Base-by-base conservation (phyloP, 2,797 vertebrate genomes). In the Lacerta agilis region DNA sequence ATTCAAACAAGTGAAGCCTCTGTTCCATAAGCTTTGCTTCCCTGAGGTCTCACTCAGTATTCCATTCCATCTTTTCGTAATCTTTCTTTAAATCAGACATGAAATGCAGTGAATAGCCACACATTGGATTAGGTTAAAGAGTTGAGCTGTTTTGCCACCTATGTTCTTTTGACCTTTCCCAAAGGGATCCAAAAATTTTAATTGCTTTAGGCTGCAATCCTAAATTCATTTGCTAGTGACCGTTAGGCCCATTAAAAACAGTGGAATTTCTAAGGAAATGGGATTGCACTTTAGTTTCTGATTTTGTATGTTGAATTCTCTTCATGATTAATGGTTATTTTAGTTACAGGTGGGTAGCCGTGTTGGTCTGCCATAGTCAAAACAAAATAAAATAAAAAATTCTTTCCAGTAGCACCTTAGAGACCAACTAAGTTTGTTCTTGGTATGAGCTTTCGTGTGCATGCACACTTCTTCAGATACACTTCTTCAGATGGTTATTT, bases 1-100 rank as follows among this genome's bases (percentile, higher is more conserved):
- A 86, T 92, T 72, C 72, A 69, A 87, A 71, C 5, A 4, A 55
- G 69, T 4, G 61, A 90, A n/a, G 8, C 7, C 49, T 64, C 66
- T 66, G 27, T 84, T 15, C 6, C 49, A 43, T 64, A 45, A 66
- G 36, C n/a, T 79, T 77, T 78, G 20, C 43, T 69, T 55, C 17
- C 33, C n/a, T 87, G 17, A 29, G 85, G 8, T 81, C 25, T 89
- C 83, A 89, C 58, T 43, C 29, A 36, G 73, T 45, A 9, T 36
- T 33, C 4, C 8, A 5, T 18, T 9, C 3, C 20, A 9, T n/a
- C 13, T n/a, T 43, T 2, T 90, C 15, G 87, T 88, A 86, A 73
- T 15, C 25, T 89, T 85, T 49, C 17, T n/a, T 43, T 36, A 43
- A 79, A 13, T 25, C 20, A 72, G 49, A 61, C 9, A 4, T 23